These are phyloP conservation scores for Ophion ventricosus DNA, from an alignment of 2,888 invertebrate genomes.

Conservation along the genomic window DNA sequence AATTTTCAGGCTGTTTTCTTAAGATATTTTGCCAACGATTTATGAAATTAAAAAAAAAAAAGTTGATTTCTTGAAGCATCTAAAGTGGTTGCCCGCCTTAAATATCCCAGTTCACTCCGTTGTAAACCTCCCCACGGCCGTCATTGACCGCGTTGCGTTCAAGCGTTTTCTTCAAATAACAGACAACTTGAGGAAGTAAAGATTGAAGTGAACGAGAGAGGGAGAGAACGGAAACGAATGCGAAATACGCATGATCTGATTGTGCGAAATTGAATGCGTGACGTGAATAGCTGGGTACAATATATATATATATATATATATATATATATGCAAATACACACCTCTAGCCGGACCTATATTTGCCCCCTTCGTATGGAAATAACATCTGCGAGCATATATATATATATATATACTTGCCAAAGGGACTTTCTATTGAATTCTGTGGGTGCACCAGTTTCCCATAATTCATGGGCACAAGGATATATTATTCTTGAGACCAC, in stretches of 20 bases:
- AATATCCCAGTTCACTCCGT: too few species aligned
- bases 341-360: neutral
- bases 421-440: conserved; percentile 62
- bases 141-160: neutral
- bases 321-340: conserved; percentile 5
- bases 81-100: too few species aligned
- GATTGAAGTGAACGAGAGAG: conserved; percentile 15
- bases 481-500: conserved; percentile 58
- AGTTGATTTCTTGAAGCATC: too few species aligned
- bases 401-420: conserved; percentile 39
- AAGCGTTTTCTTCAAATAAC: conserved; percentile 23
- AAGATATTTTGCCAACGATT: too few species aligned
- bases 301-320: conserved; percentile 4
- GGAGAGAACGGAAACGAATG: conserved; percentile 33
- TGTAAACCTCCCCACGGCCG: neutral
- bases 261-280: conserved; percentile 58
- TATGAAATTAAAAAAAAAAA: too few species aligned
- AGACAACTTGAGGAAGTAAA: conserved; percentile 41
- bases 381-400: conserved; percentile 57
- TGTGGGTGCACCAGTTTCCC: conserved; percentile 64
- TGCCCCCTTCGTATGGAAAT: conserved; percentile 60
- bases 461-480: conserved; percentile 61
- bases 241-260: conserved; percentile 55
- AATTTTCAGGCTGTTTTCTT: too few species aligned
- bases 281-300: conserved; percentile 45